phyloP scores from a whole-genome alignment of 2,113 vertebrate species.

The Cromileptes altivelis region DNA sequence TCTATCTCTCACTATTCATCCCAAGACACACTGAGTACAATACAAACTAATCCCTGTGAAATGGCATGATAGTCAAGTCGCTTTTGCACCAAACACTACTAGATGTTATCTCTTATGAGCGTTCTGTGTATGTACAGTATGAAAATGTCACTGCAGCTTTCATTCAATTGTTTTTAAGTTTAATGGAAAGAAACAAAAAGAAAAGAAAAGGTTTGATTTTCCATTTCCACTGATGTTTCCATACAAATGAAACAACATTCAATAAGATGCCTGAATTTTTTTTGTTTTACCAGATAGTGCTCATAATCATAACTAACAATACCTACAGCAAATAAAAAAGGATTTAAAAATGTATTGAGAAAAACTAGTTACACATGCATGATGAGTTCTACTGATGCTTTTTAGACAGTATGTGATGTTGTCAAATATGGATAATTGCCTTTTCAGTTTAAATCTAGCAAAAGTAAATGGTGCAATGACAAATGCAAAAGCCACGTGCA shows the following conservation, averaged over 20 bases:
- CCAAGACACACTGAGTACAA: background rate
- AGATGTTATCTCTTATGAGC: background rate
- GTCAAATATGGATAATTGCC: background rate
- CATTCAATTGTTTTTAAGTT: background rate
- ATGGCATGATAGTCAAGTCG: background rate
- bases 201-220: background rate
- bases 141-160: background rate
- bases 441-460: background rate
- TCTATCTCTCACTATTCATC: slow-evolving; percentile 7
- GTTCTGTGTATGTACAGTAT: background rate
- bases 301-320: background rate
- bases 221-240: background rate
- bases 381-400: background rate
- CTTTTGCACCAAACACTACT: background rate
- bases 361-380: background rate
- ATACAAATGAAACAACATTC: background rate
- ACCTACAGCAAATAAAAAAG: background rate
- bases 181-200: background rate
- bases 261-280: background rate
- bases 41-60: slow-evolving; percentile 6
- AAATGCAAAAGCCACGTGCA: background rate
- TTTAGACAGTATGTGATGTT: background rate
- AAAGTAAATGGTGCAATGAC: background rate
- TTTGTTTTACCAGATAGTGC: background rate
- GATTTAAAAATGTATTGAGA: background rate